These are phyloP conservation scores for Pandemis cinnamomeana DNA, from an alignment of 2,888 invertebrate species.

Conservation along the genomic window DNA sequence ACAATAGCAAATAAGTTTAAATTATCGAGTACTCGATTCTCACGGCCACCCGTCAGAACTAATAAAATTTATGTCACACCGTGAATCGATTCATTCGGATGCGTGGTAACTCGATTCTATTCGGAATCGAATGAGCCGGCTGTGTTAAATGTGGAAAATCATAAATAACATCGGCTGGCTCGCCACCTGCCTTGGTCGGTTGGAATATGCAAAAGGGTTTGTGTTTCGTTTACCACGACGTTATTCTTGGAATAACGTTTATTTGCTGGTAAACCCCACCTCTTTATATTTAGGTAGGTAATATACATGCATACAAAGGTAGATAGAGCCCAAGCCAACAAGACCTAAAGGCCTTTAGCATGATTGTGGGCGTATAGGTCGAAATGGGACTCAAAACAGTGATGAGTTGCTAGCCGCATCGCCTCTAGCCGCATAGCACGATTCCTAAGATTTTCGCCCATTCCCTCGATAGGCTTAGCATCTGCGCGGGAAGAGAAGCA, in stretches of 20 bases:
- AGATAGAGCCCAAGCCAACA: too few species aligned
- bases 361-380: too few species aligned
- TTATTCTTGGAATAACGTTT: neutral
- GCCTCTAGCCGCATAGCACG: too few species aligned
- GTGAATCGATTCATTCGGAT: constrained; percentile 45
- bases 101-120: constrained; percentile 35
- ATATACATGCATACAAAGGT: too few species aligned
- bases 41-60: constrained; percentile 44
- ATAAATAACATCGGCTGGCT: constrained; percentile 15
- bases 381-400: too few species aligned
- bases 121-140: constrained; percentile 30
- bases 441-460: too few species aligned
- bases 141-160: constrained; percentile 22
- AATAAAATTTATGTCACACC: constrained; percentile 46
- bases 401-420: too few species aligned
- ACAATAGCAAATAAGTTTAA: constrained; percentile 14
- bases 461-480: too few species aligned
- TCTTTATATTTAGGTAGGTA: constrained; percentile 15
- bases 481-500: too few species aligned
- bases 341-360: too few species aligned
- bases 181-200: constrained; percentile 17
- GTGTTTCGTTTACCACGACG: neutral
- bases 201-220: constrained; percentile 4
- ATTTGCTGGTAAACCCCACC: neutral
- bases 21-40: constrained; percentile 39